Percentiles rank a stretch among this genome's conserved stretches.
phyloP scores from a whole-genome alignment of 2,888 invertebrate species.

The Yponomeuta cagnagella region DNA sequence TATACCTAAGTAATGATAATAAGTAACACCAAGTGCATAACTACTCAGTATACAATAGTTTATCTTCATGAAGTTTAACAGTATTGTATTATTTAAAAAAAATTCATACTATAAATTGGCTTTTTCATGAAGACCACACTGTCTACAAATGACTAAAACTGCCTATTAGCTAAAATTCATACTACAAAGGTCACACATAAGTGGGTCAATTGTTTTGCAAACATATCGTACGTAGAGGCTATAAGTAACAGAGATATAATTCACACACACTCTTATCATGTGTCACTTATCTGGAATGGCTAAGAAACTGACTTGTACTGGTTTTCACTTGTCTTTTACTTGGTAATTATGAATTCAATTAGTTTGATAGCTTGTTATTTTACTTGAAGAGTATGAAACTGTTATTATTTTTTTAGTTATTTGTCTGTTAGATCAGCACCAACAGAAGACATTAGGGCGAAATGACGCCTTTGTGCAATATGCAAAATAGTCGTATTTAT shows the following conservation, averaged over 20 bases:
- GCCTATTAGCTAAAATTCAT: not conserved
- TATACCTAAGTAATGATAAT: not conserved
- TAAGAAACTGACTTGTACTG: not conserved
- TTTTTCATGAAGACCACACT: not conserved
- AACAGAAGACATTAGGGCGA: too few relatives aligned
- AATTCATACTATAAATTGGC: not conserved
- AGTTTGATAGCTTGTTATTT: too few relatives aligned
- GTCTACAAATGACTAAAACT: not conserved
- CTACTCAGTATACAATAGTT: not conserved
- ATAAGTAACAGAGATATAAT: not conserved
- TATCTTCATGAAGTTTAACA: not conserved
- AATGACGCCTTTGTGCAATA: too few relatives aligned
- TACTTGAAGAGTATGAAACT: too few relatives aligned
- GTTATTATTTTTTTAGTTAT: too few relatives aligned
- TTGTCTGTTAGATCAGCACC: too few relatives aligned
- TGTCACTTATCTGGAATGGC: not conserved
- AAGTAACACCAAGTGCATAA: not conserved
- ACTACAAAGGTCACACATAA: not conserved
- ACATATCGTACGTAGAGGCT: not conserved
- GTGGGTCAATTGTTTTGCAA: constrained; percentile 1
- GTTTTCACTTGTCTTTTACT: not conserved
- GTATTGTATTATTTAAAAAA: too few relatives aligned
- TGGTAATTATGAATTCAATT: not conserved
- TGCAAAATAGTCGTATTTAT: too few relatives aligned
- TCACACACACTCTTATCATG: not conserved